Percentiles rank a stretch among this genome's conserved stretches.
Conservation (phyloP, 2,797 vertebrate species). For the Coregonus ussuriensis region DNA sequence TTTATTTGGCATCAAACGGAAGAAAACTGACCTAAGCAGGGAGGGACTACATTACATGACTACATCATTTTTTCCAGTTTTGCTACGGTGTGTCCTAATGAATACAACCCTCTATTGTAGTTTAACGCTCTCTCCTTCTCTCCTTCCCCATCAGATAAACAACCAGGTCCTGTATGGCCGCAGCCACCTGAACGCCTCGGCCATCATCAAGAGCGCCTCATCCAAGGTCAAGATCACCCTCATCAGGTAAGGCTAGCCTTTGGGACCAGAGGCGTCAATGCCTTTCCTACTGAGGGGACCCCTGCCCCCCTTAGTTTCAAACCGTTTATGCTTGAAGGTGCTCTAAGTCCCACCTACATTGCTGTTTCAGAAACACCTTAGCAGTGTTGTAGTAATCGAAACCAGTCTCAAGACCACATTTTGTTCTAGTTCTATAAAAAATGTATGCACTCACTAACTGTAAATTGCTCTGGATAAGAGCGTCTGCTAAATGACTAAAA, state of each 20-base stretch:
- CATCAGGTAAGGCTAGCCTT: constrained; percentile 82
- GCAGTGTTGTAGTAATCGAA: too few species aligned
- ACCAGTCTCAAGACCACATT: too few species aligned
- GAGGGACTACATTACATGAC: too few species aligned
- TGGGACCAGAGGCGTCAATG: background rate
- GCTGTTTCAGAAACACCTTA: too few species aligned
- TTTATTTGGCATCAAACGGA: background rate
- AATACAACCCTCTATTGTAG: background rate
- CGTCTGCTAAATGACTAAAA: too few species aligned
- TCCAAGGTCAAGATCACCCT: constrained; percentile 90
- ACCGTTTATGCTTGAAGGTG: too few species aligned
- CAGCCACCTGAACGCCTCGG: constrained; percentile 96
- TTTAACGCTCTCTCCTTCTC: background rate
- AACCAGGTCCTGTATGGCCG: constrained; percentile 92
- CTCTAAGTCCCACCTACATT: too few species aligned
- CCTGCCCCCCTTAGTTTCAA: background rate
- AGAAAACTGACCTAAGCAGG: background rate
- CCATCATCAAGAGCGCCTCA: constrained; percentile 90
- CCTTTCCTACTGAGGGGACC: background rate
- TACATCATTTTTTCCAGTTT: background rate
- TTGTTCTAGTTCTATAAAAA: too few species aligned
- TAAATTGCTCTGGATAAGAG: too few species aligned
- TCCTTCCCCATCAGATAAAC: constrained; percentile 80
- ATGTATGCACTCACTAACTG: too few species aligned
- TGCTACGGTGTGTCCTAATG: constrained; percentile 1